A percentile compares a stretch with the other conserved stretches of the same genome.
These are phyloP conservation scores for Progne subis DNA, from an alignment of 2,113 vertebrate species.

Conservation along the genomic window DNA sequence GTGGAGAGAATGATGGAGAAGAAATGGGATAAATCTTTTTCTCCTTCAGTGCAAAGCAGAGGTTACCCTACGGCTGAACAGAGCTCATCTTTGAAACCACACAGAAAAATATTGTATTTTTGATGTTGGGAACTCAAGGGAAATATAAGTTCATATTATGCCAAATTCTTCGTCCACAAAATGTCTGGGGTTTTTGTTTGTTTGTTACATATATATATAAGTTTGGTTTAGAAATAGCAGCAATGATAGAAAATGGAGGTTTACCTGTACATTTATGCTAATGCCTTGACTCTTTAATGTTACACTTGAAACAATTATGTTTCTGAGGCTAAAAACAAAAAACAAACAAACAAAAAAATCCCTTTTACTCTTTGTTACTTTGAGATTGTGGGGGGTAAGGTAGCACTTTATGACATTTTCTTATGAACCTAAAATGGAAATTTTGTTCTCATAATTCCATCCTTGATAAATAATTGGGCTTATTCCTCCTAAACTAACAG, in stretches of 20 bases:
- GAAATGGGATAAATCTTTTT: constrained; percentile 11
- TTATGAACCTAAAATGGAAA: background rate
- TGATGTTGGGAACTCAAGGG: background rate
- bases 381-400: rapidly evolving
- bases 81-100: background rate
- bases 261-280: background rate
- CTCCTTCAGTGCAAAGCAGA: background rate
- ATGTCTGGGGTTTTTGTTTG: background rate
- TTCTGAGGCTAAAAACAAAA: background rate
- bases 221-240: background rate
- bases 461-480: background rate
- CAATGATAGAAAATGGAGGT: background rate
- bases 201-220: background rate
- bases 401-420: background rate
- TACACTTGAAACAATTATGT: background rate
- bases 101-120: background rate
- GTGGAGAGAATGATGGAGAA: background rate
- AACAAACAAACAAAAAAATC: background rate
- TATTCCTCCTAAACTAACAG: background rate
- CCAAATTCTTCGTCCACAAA: background rate
- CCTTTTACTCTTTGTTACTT: background rate
- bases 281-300: background rate
- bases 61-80: background rate
- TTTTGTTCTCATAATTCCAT: background rate
- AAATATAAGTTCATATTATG: background rate